Percentiles rank a stretch among this genome's conserved stretches.
Evolutionary conservation across 2,888 invertebrate genomes (phyloP).

Genomic region (Coremacera marginata): DNA sequence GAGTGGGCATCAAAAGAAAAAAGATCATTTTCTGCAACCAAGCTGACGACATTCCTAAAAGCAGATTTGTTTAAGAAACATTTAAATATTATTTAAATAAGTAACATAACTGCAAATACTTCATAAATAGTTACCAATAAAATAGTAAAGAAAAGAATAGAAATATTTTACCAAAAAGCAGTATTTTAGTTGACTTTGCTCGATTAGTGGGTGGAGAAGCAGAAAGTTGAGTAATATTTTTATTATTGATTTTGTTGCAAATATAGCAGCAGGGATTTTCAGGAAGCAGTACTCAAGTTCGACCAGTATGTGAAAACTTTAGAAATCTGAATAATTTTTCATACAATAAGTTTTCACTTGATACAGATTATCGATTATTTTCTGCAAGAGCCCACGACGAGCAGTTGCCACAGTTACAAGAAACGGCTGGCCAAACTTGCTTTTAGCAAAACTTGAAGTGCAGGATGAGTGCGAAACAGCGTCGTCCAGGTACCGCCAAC

Average conservation of each 20-base stretch:
- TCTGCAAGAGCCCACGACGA: neutral
- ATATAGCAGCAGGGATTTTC: neutral
- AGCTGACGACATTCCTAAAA: conserved; percentile 19
- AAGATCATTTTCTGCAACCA: neutral
- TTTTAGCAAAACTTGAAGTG: neutral
- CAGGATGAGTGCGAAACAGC: conserved; percentile 63
- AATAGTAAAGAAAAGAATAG: neutral
- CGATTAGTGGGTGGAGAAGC: neutral
- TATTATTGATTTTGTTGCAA: conserved; percentile 3
- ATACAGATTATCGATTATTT: conserved; percentile 5
- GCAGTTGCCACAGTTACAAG: conserved; percentile 13
- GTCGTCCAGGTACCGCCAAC: conserved; percentile 61
- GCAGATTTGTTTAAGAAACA: neutral
- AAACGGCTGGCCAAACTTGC: neutral
- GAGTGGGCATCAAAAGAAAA: neutral
- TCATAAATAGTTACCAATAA: neutral
- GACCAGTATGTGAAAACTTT: neutral
- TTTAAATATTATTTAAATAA: neutral
- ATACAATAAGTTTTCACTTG: neutral
- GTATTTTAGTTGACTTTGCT: too few relatives aligned
- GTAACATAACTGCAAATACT: neutral
- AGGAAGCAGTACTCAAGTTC: neutral
- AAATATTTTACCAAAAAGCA: neutral
- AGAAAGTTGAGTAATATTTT: conserved; percentile 10
- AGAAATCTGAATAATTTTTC: neutral